Percentiles rank a stretch among this genome's conserved stretches.
Conservation (phyloP, 2,113 vertebrate genomes). For the Podarcis muralis region DNA sequence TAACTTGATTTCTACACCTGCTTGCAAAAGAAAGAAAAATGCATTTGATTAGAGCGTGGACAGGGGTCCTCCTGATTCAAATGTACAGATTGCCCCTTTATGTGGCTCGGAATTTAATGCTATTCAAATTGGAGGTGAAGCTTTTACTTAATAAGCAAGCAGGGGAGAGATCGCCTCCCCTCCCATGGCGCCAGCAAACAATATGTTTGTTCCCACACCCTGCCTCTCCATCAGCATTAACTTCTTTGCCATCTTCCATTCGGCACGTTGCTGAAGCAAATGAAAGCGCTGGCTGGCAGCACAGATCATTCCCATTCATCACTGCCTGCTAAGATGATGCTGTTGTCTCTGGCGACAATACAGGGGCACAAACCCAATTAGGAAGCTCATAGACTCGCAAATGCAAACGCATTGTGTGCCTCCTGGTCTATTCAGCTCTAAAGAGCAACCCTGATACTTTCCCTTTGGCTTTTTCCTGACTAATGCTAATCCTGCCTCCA, state of each 20-base stretch:
- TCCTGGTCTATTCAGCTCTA: not conserved
- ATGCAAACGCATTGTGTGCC: not conserved
- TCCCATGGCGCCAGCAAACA: not conserved
- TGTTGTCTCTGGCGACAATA: not conserved
- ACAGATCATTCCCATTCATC: not conserved
- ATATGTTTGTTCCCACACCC: not conserved
- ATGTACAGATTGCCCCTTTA: not conserved
- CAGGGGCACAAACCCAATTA: not conserved
- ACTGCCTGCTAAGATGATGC: conserved; percentile 7
- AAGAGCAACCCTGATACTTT: not conserved
- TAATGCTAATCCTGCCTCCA: not conserved
- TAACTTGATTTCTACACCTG: not conserved
- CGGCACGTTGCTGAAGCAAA: not conserved
- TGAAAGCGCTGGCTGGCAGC: not conserved
- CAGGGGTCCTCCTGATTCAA: not conserved
- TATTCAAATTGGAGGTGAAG: not conserved
- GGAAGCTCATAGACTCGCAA: not conserved
- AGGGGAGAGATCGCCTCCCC: not conserved
- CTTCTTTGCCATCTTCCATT: not conserved
- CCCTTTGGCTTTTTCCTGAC: not conserved
- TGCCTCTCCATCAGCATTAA: not conserved
- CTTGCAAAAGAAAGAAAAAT: conserved; percentile 2
- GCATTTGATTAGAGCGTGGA: not conserved
- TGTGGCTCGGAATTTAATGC: not conserved
- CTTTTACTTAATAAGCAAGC: conserved; percentile 1